Evolutionary conservation across 2,113 vertebrate genomes (phyloP), one percentile per base, ranked within the genome.

Genomic region (Grus americana): DNA sequence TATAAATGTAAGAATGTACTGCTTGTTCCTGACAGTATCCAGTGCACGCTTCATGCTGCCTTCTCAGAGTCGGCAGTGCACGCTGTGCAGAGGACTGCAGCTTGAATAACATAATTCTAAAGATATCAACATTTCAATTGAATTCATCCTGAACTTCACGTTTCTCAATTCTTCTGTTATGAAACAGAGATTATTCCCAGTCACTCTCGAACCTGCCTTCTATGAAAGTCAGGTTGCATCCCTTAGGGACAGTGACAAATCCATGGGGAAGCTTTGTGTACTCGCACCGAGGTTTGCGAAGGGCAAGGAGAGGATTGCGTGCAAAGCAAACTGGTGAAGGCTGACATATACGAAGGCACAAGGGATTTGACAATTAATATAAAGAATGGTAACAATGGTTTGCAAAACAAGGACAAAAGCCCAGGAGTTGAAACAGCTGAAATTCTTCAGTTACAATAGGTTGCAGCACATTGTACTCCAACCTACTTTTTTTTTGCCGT

Each of bases 221-320:
- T 79, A 2, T 4, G 36, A 79, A 85, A 68, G 44, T 59, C 52
- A 79, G 57, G 44, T 76, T 75, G 44, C 15, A 30, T 58, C 38
- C 75, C 47, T 18, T 18, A 24, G 58, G 40, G 24, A 32, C 11
- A 30, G 20, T 20, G 40, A 20, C 62, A 72, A 67, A 65, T 57
- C 79, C 58, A 22, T 2, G 5, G 71, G 79, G 36, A 68, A 74
- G 57, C 49, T 68, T 34, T 81, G n/a, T 46, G 23, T 67, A 29
- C 38, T 76, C 0, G 0, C 57, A 23, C 1, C 3, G 15, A 27
- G 59, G 59, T 59, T 80, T 54, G 57, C 66, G 49, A 82, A 91
- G 55, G 2, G 2, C 0, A 0, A 73, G 27, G 46, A 65, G 40
- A 78, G 72, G 50, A 38, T 14, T 54, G 13, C 32, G 19, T 46